Conservation (phyloP, 2,888 invertebrate species). For the Hirtodrosophila histrioides region DNA sequence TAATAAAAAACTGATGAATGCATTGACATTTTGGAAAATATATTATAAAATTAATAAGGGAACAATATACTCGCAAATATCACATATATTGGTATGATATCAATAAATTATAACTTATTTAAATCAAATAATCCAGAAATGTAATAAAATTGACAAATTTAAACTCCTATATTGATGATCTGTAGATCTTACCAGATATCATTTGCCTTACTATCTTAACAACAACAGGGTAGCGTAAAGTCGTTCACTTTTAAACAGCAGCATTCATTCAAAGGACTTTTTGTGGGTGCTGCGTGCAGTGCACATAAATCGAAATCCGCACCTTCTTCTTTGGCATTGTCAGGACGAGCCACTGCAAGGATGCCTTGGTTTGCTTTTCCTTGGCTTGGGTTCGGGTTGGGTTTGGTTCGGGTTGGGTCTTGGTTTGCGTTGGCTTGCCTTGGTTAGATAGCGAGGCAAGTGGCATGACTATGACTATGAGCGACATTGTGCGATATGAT, state of each 20-base stretch:
- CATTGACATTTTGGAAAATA: too few relatives aligned
- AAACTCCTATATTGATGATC: too few relatives aligned
- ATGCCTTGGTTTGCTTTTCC: slow-evolving; percentile 41
- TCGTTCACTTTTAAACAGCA: neutral
- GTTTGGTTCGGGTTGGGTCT: slow-evolving; percentile 13
- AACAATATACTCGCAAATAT: too few relatives aligned
- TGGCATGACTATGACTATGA: slow-evolving; percentile 76
- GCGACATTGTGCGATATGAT: slow-evolving; percentile 79
- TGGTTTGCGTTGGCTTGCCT: slow-evolving; percentile 43
- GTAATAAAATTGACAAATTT: too few relatives aligned
- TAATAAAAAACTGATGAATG: too few relatives aligned
- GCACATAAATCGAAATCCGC: slow-evolving; percentile 81
- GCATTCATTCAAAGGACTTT: slow-evolving; percentile 43
- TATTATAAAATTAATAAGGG: too few relatives aligned
- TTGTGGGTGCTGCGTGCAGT: slow-evolving; percentile 67
- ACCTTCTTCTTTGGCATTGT: slow-evolving; percentile 77
- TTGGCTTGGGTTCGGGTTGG: slow-evolving; percentile 28
- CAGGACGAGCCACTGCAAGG: slow-evolving; percentile 58
- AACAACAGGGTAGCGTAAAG: slow-evolving; percentile 6
- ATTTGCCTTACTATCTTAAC: neutral
- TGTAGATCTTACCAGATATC: too few relatives aligned
- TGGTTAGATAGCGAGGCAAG: slow-evolving; percentile 72
- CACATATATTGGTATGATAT: too few relatives aligned
- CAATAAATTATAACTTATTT: too few relatives aligned
- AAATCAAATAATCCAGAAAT: too few relatives aligned